Conservation (phyloP, 1,140 invertebrate species). For the Delia radicum region DNA sequence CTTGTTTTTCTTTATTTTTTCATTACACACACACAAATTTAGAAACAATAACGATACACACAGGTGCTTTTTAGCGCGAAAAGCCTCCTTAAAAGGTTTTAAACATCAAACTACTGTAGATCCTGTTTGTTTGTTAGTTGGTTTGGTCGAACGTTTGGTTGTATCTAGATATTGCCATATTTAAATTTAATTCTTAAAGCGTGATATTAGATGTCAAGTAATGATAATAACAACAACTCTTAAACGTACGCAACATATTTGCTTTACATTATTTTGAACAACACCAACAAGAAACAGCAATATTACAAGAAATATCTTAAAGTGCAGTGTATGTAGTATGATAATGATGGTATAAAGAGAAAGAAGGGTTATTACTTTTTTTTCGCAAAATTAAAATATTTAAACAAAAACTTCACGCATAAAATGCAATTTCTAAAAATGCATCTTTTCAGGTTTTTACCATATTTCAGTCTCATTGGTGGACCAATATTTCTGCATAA, state of each 20-base stretch:
- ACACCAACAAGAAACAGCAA: too few relatives aligned
- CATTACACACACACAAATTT: too few relatives aligned
- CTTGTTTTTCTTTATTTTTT: background rate
- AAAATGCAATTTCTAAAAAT: too few relatives aligned
- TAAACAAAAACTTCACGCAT: too few relatives aligned
- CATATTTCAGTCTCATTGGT: too few relatives aligned
- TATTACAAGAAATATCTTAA: too few relatives aligned
- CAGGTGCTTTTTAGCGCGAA: conserved; percentile 9
- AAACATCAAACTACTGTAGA: background rate
- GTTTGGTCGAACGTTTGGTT: background rate
- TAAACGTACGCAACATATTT: conserved; percentile 15
- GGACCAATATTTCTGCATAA: too few relatives aligned
- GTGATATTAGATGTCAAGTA: conserved; percentile 20
- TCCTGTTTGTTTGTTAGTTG: background rate
- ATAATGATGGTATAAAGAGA: too few relatives aligned
- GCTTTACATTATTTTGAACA: background rate
- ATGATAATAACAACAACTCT: conserved; percentile 5
- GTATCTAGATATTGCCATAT: conserved; percentile 16
- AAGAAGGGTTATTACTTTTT: too few relatives aligned
- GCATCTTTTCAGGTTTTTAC: too few relatives aligned
- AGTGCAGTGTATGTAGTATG: too few relatives aligned
- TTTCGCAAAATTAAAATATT: too few relatives aligned
- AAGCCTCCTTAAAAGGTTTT: conserved; percentile 5
- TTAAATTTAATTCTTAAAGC: conserved; percentile 24
- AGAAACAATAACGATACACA: background rate